These are phyloP conservation scores for Phalacrocorax brasilianus DNA, from an alignment of 2,113 vertebrate genomes.

Conservation along the genomic window DNA sequence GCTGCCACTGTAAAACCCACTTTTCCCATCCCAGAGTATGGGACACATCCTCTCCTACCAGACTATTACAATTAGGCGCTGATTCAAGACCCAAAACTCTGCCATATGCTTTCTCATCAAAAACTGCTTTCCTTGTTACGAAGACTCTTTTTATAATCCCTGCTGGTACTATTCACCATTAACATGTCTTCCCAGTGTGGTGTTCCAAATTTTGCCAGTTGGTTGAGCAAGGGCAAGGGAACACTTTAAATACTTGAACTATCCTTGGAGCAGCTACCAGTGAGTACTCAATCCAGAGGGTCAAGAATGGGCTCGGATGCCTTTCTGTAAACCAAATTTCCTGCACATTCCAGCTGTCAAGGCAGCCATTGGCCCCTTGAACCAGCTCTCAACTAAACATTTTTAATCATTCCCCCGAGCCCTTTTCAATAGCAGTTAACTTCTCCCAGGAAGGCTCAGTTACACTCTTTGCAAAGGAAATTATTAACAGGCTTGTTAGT, in stretches of 20 bases:
- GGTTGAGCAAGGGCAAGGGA: background rate
- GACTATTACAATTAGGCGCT: background rate
- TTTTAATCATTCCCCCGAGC: conserved; percentile 18
- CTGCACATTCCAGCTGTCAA: conserved; percentile 30
- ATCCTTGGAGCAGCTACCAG: background rate
- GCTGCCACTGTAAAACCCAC: background rate
- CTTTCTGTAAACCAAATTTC: background rate
- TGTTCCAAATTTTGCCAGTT: background rate
- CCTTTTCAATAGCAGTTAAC: background rate
- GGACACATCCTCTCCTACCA: background rate
- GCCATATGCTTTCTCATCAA: background rate
- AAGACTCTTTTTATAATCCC: background rate
- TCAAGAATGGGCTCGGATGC: background rate
- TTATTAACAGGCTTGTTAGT: background rate
- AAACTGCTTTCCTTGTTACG: background rate
- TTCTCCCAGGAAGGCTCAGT: background rate
- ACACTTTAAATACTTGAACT: background rate
- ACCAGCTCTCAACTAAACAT: background rate
- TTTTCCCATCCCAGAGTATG: background rate
- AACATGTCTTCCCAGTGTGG: accelerated
- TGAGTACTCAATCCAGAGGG: background rate
- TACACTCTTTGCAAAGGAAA: background rate
- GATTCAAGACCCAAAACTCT: background rate
- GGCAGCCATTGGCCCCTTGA: background rate
- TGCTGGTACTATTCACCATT: background rate